These are phyloP conservation scores for Arctopsyche grandis DNA, from an alignment of 1,140 invertebrate genomes.

Conservation along the genomic window DNA sequence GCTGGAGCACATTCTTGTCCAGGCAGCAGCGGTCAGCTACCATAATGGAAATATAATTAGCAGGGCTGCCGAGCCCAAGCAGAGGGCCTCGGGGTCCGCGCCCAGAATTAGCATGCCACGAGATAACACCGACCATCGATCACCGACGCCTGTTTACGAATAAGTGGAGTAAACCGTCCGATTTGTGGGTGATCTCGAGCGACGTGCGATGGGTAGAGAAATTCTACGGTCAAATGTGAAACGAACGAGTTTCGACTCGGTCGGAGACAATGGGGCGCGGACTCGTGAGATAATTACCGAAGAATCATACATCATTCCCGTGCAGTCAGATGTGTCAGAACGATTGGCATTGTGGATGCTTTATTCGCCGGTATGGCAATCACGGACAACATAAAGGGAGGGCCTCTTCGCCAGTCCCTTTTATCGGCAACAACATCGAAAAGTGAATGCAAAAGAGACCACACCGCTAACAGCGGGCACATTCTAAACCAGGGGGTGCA, in stretches of 20 bases:
- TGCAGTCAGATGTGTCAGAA: conserved; percentile 37
- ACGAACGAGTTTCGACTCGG: neutral
- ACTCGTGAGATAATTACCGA: conserved; percentile 25
- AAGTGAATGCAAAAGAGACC: conserved; percentile 29
- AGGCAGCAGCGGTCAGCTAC: conserved; percentile 23
- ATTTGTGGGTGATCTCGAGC: too few species aligned
- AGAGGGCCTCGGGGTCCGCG: neutral
- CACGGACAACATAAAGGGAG: conserved; percentile 40
- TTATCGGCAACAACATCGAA: conserved; percentile 29
- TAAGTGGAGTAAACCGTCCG: too few species aligned
- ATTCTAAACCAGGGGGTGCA: too few species aligned
- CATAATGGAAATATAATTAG: conserved; percentile 54
- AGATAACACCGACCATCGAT: too few species aligned
- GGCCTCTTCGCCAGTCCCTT: conserved; percentile 9
- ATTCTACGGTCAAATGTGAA: neutral
- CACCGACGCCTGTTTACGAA: too few species aligned
- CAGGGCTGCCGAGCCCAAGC: conserved; percentile 34
- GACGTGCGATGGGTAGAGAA: too few species aligned
- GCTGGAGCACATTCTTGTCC: conserved; percentile 26
- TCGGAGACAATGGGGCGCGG: neutral
- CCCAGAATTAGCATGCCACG: too few species aligned
- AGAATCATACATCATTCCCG: conserved; percentile 35
- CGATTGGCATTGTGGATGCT: conserved; percentile 39
- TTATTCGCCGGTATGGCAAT: conserved; percentile 38
- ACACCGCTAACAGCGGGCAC: neutral